Evolutionary conservation across 2,113 vertebrate genomes (phyloP), one percentile per base, ranked within the genome.

Genomic region (Paracanthobrama guichenoti): DNA sequence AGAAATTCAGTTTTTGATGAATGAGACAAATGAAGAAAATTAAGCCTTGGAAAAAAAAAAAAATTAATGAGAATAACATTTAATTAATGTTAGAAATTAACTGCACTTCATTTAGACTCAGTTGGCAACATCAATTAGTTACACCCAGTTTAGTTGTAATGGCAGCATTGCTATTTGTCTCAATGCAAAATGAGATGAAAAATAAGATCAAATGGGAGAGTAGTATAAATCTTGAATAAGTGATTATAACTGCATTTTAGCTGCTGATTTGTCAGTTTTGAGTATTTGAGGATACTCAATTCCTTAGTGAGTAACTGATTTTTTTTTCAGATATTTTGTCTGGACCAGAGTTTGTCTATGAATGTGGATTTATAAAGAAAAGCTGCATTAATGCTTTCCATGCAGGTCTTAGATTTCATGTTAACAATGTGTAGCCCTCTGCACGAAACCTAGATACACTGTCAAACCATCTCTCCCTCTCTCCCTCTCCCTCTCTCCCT

Each of bases 381-480:
- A 42, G 73, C 50, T 55, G 26, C 35, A 50, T 73, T 57, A 77
- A 84, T 69, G 82, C 73, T 79, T 85, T 46, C 79, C 55, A 72
- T 73, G 60, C 35, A 69, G 78, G 64, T 78, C 74, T 80, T 42
- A 55, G 22, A 73, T 73, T 81, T 85, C 35, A 79, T 81, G 74
- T 48, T 77, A 77, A 59, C 39, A 71, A 71, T 79, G 66, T 84
- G 77, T 57, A 86, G 28, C 64, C 74, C 73, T 53, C 35, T 57
- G 59, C 76, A 24, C 75, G 72, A 82, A 90, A 81, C 75, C 81
- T 46, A 86, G 78, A 88, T 84, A 71, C 57, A 44, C 55, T 64
- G 50, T 86, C 59, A 81, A 64, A 42, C 20, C 35, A 76, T 78
- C 46, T 28, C 39, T 62, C 62, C 67, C 46, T 86, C 64, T 81